phyloP scores from a whole-genome alignment of 2,113 vertebrate genomes.

The Clarias macrocephalus region DNA sequence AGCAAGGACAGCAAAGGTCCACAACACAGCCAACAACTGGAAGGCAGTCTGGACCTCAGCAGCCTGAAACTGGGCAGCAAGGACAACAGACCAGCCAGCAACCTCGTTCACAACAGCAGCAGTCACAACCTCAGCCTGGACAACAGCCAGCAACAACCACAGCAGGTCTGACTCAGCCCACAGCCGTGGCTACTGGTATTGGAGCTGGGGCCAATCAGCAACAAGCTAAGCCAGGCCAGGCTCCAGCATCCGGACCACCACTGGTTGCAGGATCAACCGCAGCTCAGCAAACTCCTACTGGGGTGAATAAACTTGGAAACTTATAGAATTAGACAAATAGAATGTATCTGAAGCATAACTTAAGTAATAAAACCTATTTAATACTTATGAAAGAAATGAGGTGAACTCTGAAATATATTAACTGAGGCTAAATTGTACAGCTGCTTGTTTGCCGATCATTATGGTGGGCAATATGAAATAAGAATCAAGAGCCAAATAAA shows the following conservation, averaged over 20 bases:
- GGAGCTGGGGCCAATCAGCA: slow-evolving; percentile 40
- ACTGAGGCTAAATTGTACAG: background rate
- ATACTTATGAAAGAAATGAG: background rate
- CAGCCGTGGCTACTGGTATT: slow-evolving; percentile 45
- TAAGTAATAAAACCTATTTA: background rate
- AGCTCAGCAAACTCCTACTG: slow-evolving; percentile 67
- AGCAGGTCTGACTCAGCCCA: slow-evolving; percentile 59
- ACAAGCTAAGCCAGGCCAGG: slow-evolving; percentile 44
- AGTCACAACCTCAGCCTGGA: slow-evolving; percentile 51
- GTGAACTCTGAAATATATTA: background rate
- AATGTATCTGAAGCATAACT: background rate
- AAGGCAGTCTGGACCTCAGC: slow-evolving; percentile 62
- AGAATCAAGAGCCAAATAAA: background rate
- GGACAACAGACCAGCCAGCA: slow-evolving; percentile 64
- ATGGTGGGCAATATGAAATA: background rate
- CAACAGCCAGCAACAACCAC: slow-evolving; percentile 55
- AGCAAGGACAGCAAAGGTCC: slow-evolving; percentile 54
- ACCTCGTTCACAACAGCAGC: slow-evolving; percentile 51
- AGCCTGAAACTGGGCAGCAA: slow-evolving; percentile 49
- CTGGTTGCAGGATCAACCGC: slow-evolving; percentile 45
- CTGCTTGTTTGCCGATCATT: background rate
- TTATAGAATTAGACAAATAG: background rate
- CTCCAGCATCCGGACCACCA: slow-evolving; percentile 47
- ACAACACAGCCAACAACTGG: slow-evolving; percentile 48
- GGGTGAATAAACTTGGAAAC: slow-evolving; percentile 69